Conservation (phyloP, 2,888 invertebrate species). For the Drosophila neutralis region DNA sequence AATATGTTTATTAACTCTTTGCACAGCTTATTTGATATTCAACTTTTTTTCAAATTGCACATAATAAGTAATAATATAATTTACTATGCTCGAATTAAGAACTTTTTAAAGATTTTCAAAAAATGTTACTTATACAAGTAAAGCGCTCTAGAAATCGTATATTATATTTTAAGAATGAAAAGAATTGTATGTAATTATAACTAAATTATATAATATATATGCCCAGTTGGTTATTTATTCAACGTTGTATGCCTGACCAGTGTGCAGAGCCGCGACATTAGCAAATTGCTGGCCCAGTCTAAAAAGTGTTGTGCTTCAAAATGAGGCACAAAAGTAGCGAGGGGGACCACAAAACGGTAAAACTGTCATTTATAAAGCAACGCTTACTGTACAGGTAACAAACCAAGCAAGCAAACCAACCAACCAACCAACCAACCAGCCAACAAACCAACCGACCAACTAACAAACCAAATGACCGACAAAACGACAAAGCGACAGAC, state of each 20-base stretch:
- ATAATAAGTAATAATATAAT: background rate
- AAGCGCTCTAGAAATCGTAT: background rate
- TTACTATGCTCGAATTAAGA: background rate
- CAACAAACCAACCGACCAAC: slow-evolving; percentile 19
- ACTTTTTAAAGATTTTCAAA: background rate
- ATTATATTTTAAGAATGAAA: background rate
- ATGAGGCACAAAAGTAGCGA: slow-evolving; percentile 20
- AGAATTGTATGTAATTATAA: background rate
- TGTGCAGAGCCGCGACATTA: slow-evolving; percentile 50
- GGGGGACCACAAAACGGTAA: slow-evolving; percentile 66
- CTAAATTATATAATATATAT: background rate
- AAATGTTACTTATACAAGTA: background rate
- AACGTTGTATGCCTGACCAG: slow-evolving; percentile 20
- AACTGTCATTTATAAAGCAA: slow-evolving; percentile 72
- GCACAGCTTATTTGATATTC: background rate
- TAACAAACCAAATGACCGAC: slow-evolving; percentile 14
- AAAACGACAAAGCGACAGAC: slow-evolving; percentile 18
- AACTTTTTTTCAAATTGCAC: background rate
- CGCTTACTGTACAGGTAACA: slow-evolving; percentile 49
- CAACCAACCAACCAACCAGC: slow-evolving; percentile 16
- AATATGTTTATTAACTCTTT: background rate
- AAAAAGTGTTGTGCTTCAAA: slow-evolving; percentile 58
- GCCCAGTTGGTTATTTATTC: background rate
- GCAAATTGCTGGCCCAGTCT: slow-evolving; percentile 68
- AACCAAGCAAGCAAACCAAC: slow-evolving; percentile 17